These are phyloP conservation scores for Epirrhoe tristata DNA, from an alignment of 2,888 invertebrate genomes.

Conservation along the genomic window DNA sequence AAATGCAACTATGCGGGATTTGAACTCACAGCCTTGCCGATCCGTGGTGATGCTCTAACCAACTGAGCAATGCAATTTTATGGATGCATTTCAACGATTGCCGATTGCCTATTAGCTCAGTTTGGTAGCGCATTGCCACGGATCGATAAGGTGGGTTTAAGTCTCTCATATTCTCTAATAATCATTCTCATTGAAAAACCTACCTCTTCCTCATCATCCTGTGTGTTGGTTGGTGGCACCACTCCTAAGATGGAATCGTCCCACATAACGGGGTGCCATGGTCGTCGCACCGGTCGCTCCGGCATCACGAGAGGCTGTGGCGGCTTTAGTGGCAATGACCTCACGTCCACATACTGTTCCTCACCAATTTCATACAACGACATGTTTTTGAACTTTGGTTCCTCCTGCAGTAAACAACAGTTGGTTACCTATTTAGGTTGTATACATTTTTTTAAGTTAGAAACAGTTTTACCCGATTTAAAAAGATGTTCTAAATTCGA, in stretches of 20 bases:
- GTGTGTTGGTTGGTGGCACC: constrained; percentile 62
- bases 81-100: too few relatives aligned
- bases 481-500: too few relatives aligned
- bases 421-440: neutral
- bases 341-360: constrained; percentile 74
- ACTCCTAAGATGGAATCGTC: constrained; percentile 77
- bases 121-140: too few relatives aligned
- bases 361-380: constrained; percentile 57
- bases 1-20: too few relatives aligned
- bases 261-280: constrained; percentile 88
- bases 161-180: too few relatives aligned
- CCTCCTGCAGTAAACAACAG: constrained; percentile 7
- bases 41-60: too few relatives aligned
- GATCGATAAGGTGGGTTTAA: too few relatives aligned
- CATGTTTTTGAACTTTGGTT: constrained; percentile 3
- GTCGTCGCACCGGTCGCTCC: constrained; percentile 81
- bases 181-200: neutral
- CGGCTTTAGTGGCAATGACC: constrained; percentile 70
- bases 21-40: too few relatives aligned
- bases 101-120: too few relatives aligned
- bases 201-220: constrained; percentile 52
- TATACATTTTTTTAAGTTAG: neutral
- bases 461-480: too few relatives aligned
- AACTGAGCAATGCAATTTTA: too few relatives aligned
- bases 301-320: constrained; percentile 82